Base-by-base conservation (phyloP, 2,888 invertebrate species). In the Clanis bilineata region DNA sequence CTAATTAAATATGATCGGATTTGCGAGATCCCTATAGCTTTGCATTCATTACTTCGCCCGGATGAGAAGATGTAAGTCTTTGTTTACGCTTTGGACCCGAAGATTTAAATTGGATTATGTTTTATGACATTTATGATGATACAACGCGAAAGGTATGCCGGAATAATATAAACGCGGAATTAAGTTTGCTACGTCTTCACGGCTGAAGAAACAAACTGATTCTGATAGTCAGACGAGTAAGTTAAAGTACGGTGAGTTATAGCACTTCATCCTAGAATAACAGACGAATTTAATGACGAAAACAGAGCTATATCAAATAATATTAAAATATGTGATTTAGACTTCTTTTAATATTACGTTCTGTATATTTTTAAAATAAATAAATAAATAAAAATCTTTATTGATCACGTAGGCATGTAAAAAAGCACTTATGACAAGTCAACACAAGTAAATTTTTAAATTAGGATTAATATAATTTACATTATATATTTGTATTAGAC, bases 1-100 rank as follows among this genome's bases (percentile, higher is more conserved):
- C 28, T 51, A 28, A 47, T 47, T 47, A 51, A 51, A 51, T 51
- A 51, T 51, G 51, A 32, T 32, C 51, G 51, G 51, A 51, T 51
- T 51, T 32, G 28, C 47, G 15, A 15, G 47, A 47, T 47, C 22
- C 47, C 47, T 23, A 45, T 23, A 25, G 47, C 25, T 47, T 51
- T 51, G 51, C 28, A 32, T 51, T 51, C 51, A 51, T 47, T 28
- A 51, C 18, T 47, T 15, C 15, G 25, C 51, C 28, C 51, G 18
- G 10, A 10, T 44, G 51, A 18, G 18, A 51, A 47, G 47, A 28
- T 47, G 47, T 47, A 45, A 47, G 32, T 15, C 28, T 51, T 32
- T 18, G 51, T 51, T 51, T 32, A 6, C 41, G 47, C 15, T 51
- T 28, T 15, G 4, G 28, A 28, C 28, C 23, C 23, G 9, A 0